A percentile compares a stretch with the other conserved stretches of the same genome.
Conservation (phyloP, 2,797 vertebrate species). For the Tokudaia tokunoshimensis region DNA sequence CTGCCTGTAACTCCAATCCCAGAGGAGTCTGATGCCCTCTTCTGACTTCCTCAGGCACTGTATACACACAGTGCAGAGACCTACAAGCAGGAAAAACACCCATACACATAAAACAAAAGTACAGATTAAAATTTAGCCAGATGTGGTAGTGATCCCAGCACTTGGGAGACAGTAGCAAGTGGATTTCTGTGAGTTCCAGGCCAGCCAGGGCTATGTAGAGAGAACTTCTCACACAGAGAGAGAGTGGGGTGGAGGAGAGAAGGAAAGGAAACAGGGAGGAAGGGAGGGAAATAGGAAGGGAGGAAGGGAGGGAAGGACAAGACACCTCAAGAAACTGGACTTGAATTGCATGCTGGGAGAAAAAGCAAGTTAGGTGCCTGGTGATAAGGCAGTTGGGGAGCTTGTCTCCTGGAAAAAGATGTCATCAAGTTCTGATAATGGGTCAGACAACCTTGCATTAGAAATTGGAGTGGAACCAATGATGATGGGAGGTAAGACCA, state of each 20-base stretch:
- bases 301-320: not conserved
- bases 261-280: not conserved
- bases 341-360: not conserved
- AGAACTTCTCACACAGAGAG: too few relatives aligned
- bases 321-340: not conserved
- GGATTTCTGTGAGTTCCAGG: not conserved
- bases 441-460: not conserved
- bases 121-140: not conserved
- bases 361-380: not conserved
- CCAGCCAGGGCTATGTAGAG: not conserved
- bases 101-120: not conserved
- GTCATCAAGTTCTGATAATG: not conserved
- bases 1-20: not conserved
- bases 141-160: not conserved
- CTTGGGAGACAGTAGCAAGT: not conserved
- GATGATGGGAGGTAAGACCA: too few relatives aligned
- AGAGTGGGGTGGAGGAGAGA: fast-evolving
- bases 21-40: not conserved
- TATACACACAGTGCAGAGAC: not conserved
- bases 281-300: not conserved
- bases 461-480: too few relatives aligned
- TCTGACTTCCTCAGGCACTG: not conserved
- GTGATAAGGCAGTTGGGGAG: not conserved
- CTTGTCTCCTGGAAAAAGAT: not conserved
- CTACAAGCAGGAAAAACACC: not conserved